A percentile compares a stretch with the other conserved stretches of the same genome.
Evolutionary conservation across 2,797 vertebrate species (phyloP).

Genomic region (Mycteria americana): DNA sequence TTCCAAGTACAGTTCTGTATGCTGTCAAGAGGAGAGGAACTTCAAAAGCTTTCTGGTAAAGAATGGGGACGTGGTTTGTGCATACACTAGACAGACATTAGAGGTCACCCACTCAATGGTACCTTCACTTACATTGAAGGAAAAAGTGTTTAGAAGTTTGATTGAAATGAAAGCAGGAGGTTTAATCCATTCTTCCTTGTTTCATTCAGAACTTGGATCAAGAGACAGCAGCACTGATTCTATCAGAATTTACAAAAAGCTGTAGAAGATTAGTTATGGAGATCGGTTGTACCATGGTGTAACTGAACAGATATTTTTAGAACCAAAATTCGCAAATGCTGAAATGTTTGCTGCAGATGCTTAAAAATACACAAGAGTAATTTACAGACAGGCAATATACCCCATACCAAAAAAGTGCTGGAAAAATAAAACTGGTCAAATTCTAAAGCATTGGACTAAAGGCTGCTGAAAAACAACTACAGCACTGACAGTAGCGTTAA

Average conservation of each 20-base stretch:
- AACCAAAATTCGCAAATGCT: neutral
- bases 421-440: neutral
- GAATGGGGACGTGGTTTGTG: neutral
- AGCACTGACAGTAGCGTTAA: neutral
- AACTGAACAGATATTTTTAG: neutral
- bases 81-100: neutral
- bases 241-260: neutral
- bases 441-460: neutral
- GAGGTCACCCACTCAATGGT: neutral
- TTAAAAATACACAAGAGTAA: neutral
- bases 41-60: neutral
- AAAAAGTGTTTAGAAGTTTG: neutral
- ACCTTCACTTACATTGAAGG: neutral
- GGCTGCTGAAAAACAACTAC: neutral
- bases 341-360: neutral
- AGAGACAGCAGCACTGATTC: neutral
- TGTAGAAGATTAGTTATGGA: neutral
- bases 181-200: neutral
- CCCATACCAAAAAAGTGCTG: neutral
- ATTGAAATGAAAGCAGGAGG: neutral
- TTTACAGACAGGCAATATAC: neutral
- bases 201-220: neutral
- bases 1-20: neutral
- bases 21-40: neutral
- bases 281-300: fast-evolving